Evolutionary conservation across 2,888 invertebrate genomes (phyloP).

Genomic region (Byasa hedistus): DNA sequence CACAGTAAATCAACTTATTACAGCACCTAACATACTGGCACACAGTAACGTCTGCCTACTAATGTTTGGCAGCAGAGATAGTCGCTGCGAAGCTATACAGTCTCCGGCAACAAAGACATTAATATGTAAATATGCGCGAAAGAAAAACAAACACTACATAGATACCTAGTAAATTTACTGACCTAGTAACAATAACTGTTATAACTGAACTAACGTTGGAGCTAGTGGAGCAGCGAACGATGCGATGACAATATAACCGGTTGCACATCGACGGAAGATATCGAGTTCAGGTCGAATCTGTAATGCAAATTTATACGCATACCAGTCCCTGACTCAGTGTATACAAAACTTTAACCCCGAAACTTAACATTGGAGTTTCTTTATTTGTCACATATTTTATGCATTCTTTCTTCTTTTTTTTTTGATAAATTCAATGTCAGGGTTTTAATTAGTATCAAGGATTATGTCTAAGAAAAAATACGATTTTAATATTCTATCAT

Average conservation of each 20-base stretch:
- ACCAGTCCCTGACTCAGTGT: slow-evolving; percentile 41
- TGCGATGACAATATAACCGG: slow-evolving; percentile 38
- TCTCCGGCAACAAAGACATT: no score
- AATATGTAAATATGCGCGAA: neutral
- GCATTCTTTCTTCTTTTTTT: neutral
- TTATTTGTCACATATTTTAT: neutral
- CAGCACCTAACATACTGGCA: no score
- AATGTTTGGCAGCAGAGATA: no score
- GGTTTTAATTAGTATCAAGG: neutral
- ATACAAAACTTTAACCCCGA: slow-evolving; percentile 20
- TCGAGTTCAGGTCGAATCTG: slow-evolving; percentile 43
- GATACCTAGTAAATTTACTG: neutral
- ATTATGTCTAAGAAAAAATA: neutral
- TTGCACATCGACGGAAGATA: slow-evolving; percentile 42
- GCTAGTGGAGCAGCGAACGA: slow-evolving; percentile 3
- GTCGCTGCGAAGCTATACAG: no score
- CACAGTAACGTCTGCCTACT: no score
- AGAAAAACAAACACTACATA: neutral
- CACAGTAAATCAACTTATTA: no score
- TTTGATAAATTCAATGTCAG: neutral
- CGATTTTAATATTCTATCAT: no score
- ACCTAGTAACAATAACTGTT: neutral
- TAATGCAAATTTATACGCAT: slow-evolving; percentile 52
- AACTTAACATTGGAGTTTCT: neutral
- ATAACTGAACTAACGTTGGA: neutral